Evolutionary conservation across 2,888 invertebrate genomes (phyloP).

Genomic region (Archips crataeganus): DNA sequence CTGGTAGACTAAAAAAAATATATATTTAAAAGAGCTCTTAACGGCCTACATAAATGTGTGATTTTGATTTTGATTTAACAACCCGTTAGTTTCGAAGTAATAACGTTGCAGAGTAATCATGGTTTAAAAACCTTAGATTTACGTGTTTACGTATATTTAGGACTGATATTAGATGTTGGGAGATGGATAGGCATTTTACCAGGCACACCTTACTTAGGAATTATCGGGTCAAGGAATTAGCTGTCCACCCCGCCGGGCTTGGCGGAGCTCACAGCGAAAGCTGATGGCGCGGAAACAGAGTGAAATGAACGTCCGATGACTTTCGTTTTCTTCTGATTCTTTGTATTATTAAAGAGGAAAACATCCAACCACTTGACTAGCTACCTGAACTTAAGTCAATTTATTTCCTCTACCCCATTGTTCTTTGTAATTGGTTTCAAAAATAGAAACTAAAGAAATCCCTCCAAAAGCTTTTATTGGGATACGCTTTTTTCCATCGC

Average conservation of each 20-base stretch:
- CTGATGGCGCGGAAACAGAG: conserved; percentile 74
- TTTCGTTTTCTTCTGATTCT: conserved; percentile 76
- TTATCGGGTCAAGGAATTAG: conserved; percentile 57
- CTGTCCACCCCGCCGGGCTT: conserved; percentile 60
- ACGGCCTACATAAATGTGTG: no score
- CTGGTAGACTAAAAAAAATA: no score
- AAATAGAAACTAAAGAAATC: conserved; percentile 33
- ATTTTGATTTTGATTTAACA: no score
- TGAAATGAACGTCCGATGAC: conserved; percentile 81
- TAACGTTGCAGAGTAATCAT: no score
- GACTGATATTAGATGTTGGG: neutral
- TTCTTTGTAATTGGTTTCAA: conserved; percentile 34
- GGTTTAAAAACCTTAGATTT: no score
- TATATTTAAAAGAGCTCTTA: no score
- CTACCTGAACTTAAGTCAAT: conserved; percentile 62
- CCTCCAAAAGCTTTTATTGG: conserved; percentile 32
- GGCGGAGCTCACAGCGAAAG: conserved; percentile 66
- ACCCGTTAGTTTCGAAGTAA: no score
- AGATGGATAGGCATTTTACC: conserved; percentile 7
- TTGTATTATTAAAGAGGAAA: conserved; percentile 67
- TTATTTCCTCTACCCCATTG: conserved; percentile 54
- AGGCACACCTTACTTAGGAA: conserved; percentile 12
- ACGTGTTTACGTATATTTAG: no score
- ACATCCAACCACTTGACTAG: conserved; percentile 58
- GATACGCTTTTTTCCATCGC: conserved; percentile 27